Base-by-base conservation (phyloP, 2,888 invertebrate species). In the Beris morrisii region DNA sequence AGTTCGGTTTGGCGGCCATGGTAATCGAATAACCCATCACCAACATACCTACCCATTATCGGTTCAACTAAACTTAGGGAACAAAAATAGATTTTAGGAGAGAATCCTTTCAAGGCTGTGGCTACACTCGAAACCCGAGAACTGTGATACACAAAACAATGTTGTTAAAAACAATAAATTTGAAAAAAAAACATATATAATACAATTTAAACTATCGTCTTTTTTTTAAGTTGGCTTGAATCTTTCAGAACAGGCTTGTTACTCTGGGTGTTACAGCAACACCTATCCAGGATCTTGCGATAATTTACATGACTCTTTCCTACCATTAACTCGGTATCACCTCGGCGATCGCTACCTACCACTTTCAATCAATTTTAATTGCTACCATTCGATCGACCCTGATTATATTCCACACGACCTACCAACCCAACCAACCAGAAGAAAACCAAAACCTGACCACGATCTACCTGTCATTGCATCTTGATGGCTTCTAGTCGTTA, bases 1-100 rank as follows among this genome's bases (percentile, higher is more conserved):
- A 74, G 76, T 69, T 73, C 72, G 67, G 76, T 80, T 72, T 80
- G 79, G 79, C 76, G 79, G 67, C 79, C 79, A 63, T 80, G 79
- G 79, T 80, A 77, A 79, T 68, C 30, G 9, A 30, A 38, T 30
- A 64, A 13, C 31, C 28, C 22, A 22, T 22, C 22, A 22, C 22
- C 15, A 50, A 15, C 50, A 50, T 22, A 22, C 22, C 22, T 22
- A 22, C 22, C 22, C 22, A 22, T 2, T 22, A 22, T 22, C 22
- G 22, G 22, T 22, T 22, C 22, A 22, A 22, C 22, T 22, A 22
- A 22, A 22, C 22, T 22, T 59, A 59, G 32, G 59, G 48, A 4
- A 13, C 13, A 22, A 22, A 22, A 11, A 38, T n/a, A 13, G 13
- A 46, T 13, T 46, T 38, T 11, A 13, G 31, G 52, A 38, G 61